phyloP scores from a whole-genome alignment of 2,797 vertebrate genomes.

The Botia almorhae region DNA sequence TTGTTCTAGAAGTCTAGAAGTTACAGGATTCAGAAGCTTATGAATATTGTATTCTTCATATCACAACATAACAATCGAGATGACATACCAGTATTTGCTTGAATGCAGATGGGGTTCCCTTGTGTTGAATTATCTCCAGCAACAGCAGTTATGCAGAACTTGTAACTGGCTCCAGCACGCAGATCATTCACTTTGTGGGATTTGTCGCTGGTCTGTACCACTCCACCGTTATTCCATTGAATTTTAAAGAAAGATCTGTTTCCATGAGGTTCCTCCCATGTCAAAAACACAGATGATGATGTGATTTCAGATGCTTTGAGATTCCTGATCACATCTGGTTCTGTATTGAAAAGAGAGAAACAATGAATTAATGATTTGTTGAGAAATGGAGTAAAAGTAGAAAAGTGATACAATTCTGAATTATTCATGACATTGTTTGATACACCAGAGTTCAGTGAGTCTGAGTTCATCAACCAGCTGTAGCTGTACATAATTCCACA shows the following conservation, averaged over 20 bases:
- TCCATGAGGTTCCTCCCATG: conserved; percentile 51
- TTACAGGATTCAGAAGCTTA: too few relatives aligned
- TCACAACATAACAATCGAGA: not conserved
- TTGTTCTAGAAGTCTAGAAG: too few relatives aligned
- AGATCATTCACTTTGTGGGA: conserved; percentile 10
- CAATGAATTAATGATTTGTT: not conserved
- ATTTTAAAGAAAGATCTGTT: conserved; percentile 52
- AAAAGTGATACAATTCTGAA: too few relatives aligned
- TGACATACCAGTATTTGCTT: not conserved
- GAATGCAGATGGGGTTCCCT: not conserved
- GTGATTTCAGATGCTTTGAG: not conserved
- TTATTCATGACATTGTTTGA: too few relatives aligned
- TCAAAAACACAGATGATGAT: conserved; percentile 36
- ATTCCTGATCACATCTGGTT: not conserved
- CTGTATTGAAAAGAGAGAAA: conserved; percentile 10
- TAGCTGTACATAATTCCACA: too few relatives aligned
- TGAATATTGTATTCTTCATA: too few relatives aligned
- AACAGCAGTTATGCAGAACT: not conserved
- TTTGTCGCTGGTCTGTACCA: not conserved
- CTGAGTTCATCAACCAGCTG: too few relatives aligned
- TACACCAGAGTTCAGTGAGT: too few relatives aligned
- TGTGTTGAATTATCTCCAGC: not conserved
- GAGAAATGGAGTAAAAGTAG: too few relatives aligned
- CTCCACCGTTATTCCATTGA: conserved; percentile 24
- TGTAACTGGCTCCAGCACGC: conserved; percentile 21